A percentile compares a stretch with the other conserved stretches of the same genome.
These are phyloP conservation scores for Panagrolaimus sp. DNA, from an alignment of 1,140 invertebrate species.

Conservation along the genomic window DNA sequence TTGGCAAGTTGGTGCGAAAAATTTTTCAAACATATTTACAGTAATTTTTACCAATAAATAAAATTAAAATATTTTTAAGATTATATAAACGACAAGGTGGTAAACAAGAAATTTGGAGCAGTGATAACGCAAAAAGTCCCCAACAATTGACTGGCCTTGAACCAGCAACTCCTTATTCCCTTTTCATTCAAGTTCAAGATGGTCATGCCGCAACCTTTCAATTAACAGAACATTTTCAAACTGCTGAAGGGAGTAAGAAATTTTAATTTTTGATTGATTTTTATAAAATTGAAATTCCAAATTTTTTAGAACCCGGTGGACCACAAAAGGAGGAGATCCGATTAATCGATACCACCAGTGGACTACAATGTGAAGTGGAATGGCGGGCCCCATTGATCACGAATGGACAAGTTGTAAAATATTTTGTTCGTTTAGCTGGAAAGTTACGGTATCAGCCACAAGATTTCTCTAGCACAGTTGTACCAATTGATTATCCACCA, in stretches of 20 bases:
- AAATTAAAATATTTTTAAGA: constrained; percentile 29
- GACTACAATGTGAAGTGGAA: constrained; percentile 46
- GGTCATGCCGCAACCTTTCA: constrained; percentile 50
- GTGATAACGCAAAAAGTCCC: constrained; percentile 46
- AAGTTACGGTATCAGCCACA: constrained; percentile 34
- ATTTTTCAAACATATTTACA: too few relatives aligned
- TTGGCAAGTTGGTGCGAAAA: too few relatives aligned
- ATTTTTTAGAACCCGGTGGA: constrained; percentile 14
- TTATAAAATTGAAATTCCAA: neutral
- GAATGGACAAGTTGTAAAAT: constrained; percentile 33
- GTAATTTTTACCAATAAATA: constrained; percentile 9
- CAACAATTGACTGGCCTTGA: constrained; percentile 42
- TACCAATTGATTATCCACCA: constrained; percentile 12
- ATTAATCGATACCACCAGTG: constrained; percentile 34
- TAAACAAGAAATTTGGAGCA: constrained; percentile 30
- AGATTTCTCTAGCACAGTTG: neutral
- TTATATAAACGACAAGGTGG: constrained; percentile 33
- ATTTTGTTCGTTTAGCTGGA: constrained; percentile 23
- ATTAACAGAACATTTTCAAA: constrained; percentile 50
- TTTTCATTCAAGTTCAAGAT: constrained; percentile 48
- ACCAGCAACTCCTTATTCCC: constrained; percentile 56
- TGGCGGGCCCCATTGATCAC: constrained; percentile 32
- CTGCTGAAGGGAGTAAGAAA: constrained; percentile 41
- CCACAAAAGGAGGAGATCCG: constrained; percentile 42
- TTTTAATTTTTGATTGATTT: constrained; percentile 1